Base-by-base conservation (phyloP, 2,113 vertebrate species). In the Turnix velox region DNA sequence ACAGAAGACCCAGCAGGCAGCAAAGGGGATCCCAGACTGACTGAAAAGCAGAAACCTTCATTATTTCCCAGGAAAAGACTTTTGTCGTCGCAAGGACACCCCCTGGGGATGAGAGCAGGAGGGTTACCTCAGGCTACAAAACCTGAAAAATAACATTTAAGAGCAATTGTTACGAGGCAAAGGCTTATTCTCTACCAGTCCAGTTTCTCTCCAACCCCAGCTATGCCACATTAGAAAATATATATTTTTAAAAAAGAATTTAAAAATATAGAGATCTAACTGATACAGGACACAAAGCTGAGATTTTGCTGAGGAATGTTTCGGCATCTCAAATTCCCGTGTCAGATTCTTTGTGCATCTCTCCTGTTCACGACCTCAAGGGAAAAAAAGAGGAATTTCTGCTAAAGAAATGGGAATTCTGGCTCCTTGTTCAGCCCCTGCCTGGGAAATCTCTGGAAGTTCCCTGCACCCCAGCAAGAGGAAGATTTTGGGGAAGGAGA, bases 131-230 rank as follows among this genome's bases (percentile, higher is more conserved):
- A 66, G 10, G 68, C 65, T 75, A 91, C 12, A 84, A 93, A 71
- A 93, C 89, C 95, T 98, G 96, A 82, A 97, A 97, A 96, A 92
- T 45, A 96, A 96, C 69, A 92, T 7, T 42, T 72, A 22, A 90
- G 39, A 87, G 76, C 1, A 55, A 55, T 48, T 3, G 94, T 85
- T 92, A 81, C 4, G 55, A 80, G 37, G 83, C 76, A 87, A 80
- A 95, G 67, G 68, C 11, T 80, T 31, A 5, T 49, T 43, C 51
- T 20, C 61, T 12, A 3, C 25, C 6, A 27, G 31, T 33, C 46
- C n/a, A n/a, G n/a, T n/a, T n/a, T n/a, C n/a, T n/a, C 46, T 84
- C 16, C 10, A 59, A 45, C 45, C 45, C 87, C 75, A 14, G 7
- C 55, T 63, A 18, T 5, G 1, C 2, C 89, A 30, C 40, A 1